Percentiles rank a stretch among this genome's conserved stretches.
Conservation (phyloP, 2,113 vertebrate genomes). For the Dinomys branickii region DNA sequence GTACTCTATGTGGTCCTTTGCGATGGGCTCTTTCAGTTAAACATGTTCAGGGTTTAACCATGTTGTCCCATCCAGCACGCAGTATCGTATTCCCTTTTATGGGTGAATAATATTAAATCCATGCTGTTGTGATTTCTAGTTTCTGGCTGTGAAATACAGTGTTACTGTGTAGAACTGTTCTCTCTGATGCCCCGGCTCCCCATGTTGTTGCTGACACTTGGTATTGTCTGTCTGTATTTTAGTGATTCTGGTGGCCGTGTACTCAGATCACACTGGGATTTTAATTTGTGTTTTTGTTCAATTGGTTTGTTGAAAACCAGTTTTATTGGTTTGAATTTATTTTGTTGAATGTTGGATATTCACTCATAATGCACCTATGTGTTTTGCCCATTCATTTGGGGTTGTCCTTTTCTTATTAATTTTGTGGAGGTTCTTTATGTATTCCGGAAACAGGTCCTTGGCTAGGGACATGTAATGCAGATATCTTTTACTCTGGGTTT, state of each 20-base stretch:
- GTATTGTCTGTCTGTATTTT: background rate
- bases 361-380: background rate
- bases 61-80: background rate
- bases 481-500: background rate
- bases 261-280: background rate
- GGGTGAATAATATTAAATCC: background rate
- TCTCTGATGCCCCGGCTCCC: background rate
- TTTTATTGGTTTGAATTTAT: too few relatives aligned
- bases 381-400: background rate
- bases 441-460: background rate
- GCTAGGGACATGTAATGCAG: background rate
- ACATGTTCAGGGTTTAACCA: background rate
- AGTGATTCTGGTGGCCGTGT: background rate
- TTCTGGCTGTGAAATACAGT: background rate
- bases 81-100: background rate
- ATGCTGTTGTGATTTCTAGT: background rate
- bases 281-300: background rate
- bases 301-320: background rate
- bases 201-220: background rate
- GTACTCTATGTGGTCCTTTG: too few relatives aligned
- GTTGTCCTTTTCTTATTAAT: background rate
- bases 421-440: background rate
- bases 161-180: background rate
- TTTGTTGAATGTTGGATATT: background rate
- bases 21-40: background rate